Percentiles rank a stretch among this genome's conserved stretches.
Evolutionary conservation across 1,140 invertebrate species (phyloP).

Genomic region (Oscheius sp.): DNA sequence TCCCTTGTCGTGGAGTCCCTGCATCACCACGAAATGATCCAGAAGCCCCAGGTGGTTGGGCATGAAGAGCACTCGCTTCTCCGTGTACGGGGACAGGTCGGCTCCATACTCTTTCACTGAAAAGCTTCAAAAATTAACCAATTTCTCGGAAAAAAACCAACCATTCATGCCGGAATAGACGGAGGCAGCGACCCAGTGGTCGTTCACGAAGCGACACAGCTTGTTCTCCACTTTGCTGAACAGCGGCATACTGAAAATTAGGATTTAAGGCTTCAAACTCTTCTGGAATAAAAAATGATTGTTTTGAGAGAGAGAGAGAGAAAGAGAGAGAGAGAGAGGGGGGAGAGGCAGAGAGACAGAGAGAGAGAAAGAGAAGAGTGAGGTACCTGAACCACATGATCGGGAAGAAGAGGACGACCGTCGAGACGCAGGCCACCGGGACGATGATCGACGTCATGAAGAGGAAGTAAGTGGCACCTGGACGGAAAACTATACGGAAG

Average conservation of each 20-base stretch:
- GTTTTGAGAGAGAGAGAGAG: no score
- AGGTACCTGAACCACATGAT: slow-evolving; percentile 44
- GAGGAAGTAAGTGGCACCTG: slow-evolving; percentile 54
- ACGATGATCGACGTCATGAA: slow-evolving; percentile 55
- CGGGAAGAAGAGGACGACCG: slow-evolving; percentile 41
- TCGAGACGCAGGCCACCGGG: slow-evolving; percentile 50
- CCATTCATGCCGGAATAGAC: slow-evolving; percentile 53
- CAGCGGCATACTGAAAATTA: slow-evolving; percentile 47
- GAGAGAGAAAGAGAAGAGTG: no score
- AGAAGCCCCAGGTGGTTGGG: slow-evolving; percentile 55
- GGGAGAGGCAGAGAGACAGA: no score
- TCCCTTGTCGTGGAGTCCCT: slow-evolving; percentile 51
- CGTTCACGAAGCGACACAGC: slow-evolving; percentile 55
- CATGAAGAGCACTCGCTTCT: slow-evolving; percentile 47
- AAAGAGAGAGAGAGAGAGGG: no score
- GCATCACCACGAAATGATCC: slow-evolving; percentile 58
- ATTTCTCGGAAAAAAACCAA: slow-evolving; percentile 21
- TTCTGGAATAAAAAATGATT: no score
- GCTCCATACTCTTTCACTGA: slow-evolving; percentile 56
- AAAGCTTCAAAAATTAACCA: slow-evolving; percentile 15
- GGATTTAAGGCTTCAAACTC: no score
- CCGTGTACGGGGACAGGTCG: slow-evolving; percentile 45
- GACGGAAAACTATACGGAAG: neutral
- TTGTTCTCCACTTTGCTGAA: slow-evolving; percentile 52
- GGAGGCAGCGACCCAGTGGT: slow-evolving; percentile 50